Evolutionary conservation across 2,888 invertebrate genomes (phyloP), one percentile per base, ranked within the genome.

Genomic region (Julus scandinavius): DNA sequence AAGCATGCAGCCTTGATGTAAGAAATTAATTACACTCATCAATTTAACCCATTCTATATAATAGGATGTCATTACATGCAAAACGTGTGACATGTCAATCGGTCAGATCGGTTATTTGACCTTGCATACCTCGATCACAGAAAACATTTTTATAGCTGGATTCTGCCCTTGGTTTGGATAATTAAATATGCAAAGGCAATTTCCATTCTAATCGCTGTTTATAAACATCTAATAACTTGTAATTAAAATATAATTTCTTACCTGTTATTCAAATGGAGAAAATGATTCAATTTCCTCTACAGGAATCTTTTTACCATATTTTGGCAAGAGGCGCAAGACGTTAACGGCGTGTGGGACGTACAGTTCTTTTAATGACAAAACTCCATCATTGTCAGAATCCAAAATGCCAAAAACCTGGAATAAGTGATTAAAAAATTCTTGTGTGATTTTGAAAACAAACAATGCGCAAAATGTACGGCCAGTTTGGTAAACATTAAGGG

Each of bases 321-420:
- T 88, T 49, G 88, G 84, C 40, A 88, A 45, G 17, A 88, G 88
- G 3, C 45, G n/a, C 49, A 88, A 38, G 15, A 88, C 49, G 45
- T 20, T 40, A 17, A 6, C n/a, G 7, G 87, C 87, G n/a, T 29
- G 17, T 41, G 87, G 72, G 2, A 1, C 15, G 87, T 87, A 72
- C 15, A 87, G 38, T 87, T 87, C 87, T 38, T 87, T 41, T 41
- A 87, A 40, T 20, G 49, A 41, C 41, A 87, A 15, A 7, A 41
- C 72, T 4, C 80, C 80, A 29, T 87, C 29, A 72, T 63, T 84
- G 54, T 88, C 40, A 13, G 63, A 49, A 49, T 88, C 88, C 49
- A 88, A 40, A 88, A 83, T 50, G 20, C 20, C 45, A 49, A 88
- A 88, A 49, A 88, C 88, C 88, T 88, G 3, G 49, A 88, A 41